A percentile compares a stretch with the other conserved stretches of the same genome.
These are phyloP conservation scores for Drosophila lini DNA, from an alignment of 1,140 invertebrate genomes.

Conservation along the genomic window DNA sequence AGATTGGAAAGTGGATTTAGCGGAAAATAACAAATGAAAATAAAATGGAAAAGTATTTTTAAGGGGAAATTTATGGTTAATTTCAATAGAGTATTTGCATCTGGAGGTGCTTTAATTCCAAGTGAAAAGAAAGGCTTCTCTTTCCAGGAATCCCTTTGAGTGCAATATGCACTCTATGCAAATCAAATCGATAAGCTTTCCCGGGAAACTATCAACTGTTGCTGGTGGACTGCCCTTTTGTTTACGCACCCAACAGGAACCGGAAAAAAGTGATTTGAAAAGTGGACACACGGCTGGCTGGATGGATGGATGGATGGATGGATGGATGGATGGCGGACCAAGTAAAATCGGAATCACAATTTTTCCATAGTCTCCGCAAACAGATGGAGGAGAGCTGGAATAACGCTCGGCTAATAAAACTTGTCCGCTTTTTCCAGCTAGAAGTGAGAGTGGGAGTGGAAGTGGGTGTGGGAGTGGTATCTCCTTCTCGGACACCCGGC, in stretches of 20 bases:
- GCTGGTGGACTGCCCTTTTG: conserved; percentile 23
- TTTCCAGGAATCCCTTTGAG: background rate
- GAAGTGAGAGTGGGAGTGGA: background rate
- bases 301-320: background rate
- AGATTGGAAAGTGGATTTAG: no score
- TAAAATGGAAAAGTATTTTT: background rate
- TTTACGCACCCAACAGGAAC: conserved; percentile 32
- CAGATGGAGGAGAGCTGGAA: conserved; percentile 36
- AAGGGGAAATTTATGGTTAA: background rate
- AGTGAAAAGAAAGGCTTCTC: no score
- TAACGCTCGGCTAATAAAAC: conserved; percentile 66
- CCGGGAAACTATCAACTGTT: conserved; percentile 26
- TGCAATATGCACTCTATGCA: conserved; percentile 12
- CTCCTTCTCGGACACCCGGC: conserved; percentile 26
- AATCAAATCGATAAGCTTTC: conserved; percentile 25
- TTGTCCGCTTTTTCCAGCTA: conserved; percentile 61
- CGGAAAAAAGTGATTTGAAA: conserved; percentile 36
- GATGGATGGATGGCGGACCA: background rate
- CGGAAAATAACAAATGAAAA: background rate
- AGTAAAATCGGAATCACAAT: conserved; percentile 59
- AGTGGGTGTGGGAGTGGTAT: background rate
- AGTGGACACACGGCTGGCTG: conserved; percentile 23
- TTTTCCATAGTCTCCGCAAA: conserved; percentile 58
- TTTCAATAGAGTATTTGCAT: background rate
- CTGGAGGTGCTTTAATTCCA: background rate